Evolutionary conservation across 2,797 vertebrate genomes (phyloP).

Genomic region (Chanos chanos): DNA sequence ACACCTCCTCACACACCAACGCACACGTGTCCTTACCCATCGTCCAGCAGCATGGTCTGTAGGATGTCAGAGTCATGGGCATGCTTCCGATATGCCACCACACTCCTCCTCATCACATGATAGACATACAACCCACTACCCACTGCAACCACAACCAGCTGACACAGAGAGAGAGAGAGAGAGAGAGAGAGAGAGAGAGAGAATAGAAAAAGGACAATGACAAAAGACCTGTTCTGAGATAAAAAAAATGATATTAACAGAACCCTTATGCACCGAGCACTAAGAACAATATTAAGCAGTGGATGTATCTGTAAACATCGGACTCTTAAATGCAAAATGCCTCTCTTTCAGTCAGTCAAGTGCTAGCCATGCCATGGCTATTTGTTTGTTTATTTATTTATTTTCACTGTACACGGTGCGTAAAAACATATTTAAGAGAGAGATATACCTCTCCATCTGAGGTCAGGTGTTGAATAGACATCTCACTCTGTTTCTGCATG

Average conservation of each 20-base stretch:
- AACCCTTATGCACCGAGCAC: too few species aligned
- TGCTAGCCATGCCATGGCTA: too few species aligned
- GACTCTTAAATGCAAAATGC: too few species aligned
- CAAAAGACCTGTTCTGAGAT: too few species aligned
- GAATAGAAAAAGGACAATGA: too few species aligned
- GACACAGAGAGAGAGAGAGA: slow-evolving; percentile 8
- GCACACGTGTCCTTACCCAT: slow-evolving; percentile 68
- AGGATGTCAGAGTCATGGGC: slow-evolving; percentile 90
- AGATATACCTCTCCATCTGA: slow-evolving; percentile 80
- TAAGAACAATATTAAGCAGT: too few species aligned
- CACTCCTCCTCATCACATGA: slow-evolving; percentile 76
- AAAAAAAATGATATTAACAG: too few species aligned
- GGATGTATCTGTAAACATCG: too few species aligned
- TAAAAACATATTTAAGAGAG: background rate
- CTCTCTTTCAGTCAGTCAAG: too few species aligned
- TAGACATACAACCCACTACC: slow-evolving; percentile 93
- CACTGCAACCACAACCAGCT: slow-evolving; percentile 88
- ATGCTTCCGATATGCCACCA: slow-evolving; percentile 86
- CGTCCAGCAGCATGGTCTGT: slow-evolving; percentile 79
- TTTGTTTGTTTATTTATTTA: too few species aligned
- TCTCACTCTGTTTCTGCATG: slow-evolving; percentile 79
- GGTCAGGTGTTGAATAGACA: slow-evolving; percentile 85
- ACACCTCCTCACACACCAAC: too few species aligned
- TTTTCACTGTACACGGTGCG: too few species aligned
- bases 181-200: background rate